Evolutionary conservation across 2,888 invertebrate genomes (phyloP), one percentile per base, ranked within the genome.

Genomic region (Holacanthella duospinosa): DNA sequence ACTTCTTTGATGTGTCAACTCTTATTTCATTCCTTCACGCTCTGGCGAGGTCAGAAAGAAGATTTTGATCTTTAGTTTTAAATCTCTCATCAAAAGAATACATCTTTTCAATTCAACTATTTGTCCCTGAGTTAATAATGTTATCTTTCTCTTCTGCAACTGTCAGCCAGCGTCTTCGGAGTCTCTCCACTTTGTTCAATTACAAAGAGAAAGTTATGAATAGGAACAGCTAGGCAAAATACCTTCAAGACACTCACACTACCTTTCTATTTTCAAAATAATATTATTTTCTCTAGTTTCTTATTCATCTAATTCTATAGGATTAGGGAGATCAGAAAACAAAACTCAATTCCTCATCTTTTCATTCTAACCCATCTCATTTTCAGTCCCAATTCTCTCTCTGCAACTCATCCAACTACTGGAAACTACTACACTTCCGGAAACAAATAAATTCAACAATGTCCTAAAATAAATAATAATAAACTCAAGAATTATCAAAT

Each of bases 1-100:
- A 9, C 9, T 36, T 21, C 48, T 48, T 48, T 48, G 48, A 48
- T 48, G 48, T 48, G 48, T 48, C 48, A 48, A 48, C 48, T 48
- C 16, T 4, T 21, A 48, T 48, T 48, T n/a, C 16, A 48, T 48
- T 48, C n/a, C 48, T 21, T 48, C 21, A 48, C 48, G 48, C 48
- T 48, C 21, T 9, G 48, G 4, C 21, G 48, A 48, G 21, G 48
- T 4, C n/a, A 48, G n/a, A n/a, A 21, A 21, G 21, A 48, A 36
- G 36, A 36, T 36, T 16, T 36, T 36, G 36, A 36, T 36, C 36
- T 36, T 36, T 36, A 36, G 36, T 36, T 36, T 36, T 36, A 36
- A 36, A 36, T 9, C 16, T 16, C 16, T 6, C 36, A 36, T 6
- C 36, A 36, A 36, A 36, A 36, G 36, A 16, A 36, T 9, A 6